Evolutionary conservation across 2,797 vertebrate genomes (phyloP).

Genomic region (Acipenser oxyrinchus): DNA sequence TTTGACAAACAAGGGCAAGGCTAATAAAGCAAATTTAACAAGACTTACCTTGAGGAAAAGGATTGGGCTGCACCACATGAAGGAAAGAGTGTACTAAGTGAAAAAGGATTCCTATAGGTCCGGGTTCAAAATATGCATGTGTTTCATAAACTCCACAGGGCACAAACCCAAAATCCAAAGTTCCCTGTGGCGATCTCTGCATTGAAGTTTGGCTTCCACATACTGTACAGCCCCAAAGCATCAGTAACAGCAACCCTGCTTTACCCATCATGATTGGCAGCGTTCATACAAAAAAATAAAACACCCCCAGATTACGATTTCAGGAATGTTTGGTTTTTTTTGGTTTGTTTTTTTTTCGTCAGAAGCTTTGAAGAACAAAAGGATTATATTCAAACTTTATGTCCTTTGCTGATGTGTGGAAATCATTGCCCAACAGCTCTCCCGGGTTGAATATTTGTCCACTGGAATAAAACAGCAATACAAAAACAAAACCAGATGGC

Average conservation of each 20-base stretch:
- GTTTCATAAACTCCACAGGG: constrained; percentile 79
- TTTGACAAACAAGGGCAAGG: not conserved
- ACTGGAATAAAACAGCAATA: constrained; percentile 21
- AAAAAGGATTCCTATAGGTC: constrained; percentile 68
- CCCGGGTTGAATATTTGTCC: constrained; percentile 30
- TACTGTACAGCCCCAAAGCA: constrained; percentile 47
- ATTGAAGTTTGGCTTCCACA: constrained; percentile 52
- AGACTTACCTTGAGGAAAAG: constrained; percentile 82
- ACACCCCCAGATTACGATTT: not conserved
- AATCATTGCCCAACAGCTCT: constrained; percentile 33
- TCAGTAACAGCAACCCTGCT: constrained; percentile 52
- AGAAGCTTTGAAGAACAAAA: constrained; percentile 9
- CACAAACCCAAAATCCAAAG: constrained; percentile 79
- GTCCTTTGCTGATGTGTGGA: constrained; percentile 33
- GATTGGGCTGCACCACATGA: constrained; percentile 75
- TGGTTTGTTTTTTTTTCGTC: not conserved
- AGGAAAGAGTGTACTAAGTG: constrained; percentile 75
- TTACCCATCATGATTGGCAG: constrained; percentile 53
- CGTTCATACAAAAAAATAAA: constrained; percentile 33
- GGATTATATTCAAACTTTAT: constrained; percentile 31
- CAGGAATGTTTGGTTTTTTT: not conserved
- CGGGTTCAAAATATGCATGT: constrained; percentile 58
- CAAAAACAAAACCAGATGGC: constrained; percentile 22
- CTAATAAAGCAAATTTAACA: not conserved
- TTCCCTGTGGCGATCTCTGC: constrained; percentile 42